Evolutionary conservation across 2,888 invertebrate species (phyloP).

Genomic region (Drosophila formosana): DNA sequence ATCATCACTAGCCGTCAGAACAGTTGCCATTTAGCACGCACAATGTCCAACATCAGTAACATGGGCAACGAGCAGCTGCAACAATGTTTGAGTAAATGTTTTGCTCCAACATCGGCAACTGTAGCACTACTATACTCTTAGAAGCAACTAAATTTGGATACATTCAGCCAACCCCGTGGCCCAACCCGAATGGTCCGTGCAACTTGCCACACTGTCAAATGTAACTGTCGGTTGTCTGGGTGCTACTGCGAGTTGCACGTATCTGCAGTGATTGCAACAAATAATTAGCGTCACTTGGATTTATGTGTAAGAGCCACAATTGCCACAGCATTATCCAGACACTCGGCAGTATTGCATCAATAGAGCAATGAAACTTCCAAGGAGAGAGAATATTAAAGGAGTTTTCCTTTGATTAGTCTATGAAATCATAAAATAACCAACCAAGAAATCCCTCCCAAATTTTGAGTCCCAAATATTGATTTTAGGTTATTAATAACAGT

Average conservation of each 20-base stretch:
- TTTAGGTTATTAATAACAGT: no score
- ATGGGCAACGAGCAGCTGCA: conserved; percentile 50
- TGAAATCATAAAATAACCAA: not conserved
- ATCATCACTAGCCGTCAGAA: conserved; percentile 73
- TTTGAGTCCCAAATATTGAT: no score
- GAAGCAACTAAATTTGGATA: conserved; percentile 75
- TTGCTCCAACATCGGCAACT: conserved; percentile 56
- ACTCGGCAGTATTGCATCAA: conserved; percentile 36
- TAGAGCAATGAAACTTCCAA: conserved; percentile 1
- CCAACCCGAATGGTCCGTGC: not conserved
- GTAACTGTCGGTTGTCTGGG: conserved; percentile 11
- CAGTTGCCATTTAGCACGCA: conserved; percentile 74
- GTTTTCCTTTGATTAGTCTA: not conserved
- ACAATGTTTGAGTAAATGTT: conserved; percentile 81
- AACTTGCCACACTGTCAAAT: conserved; percentile 50
- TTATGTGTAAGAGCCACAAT: conserved; percentile 72
- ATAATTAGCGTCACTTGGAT: conserved; percentile 80
- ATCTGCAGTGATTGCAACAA: conserved; percentile 80
- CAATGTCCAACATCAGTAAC: conserved; percentile 46
- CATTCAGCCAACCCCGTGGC: conserved; percentile 10
- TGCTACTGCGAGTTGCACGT: conserved; percentile 56
- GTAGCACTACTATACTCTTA: conserved; percentile 19
- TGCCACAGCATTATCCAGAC: conserved; percentile 46
- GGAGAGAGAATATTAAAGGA: not conserved
- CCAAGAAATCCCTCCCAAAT: no score